Percentiles rank a stretch among this genome's conserved stretches.
These are phyloP conservation scores for Drosophila sulfurigaster DNA, from an alignment of 1,140 invertebrate genomes.

Conservation along the genomic window DNA sequence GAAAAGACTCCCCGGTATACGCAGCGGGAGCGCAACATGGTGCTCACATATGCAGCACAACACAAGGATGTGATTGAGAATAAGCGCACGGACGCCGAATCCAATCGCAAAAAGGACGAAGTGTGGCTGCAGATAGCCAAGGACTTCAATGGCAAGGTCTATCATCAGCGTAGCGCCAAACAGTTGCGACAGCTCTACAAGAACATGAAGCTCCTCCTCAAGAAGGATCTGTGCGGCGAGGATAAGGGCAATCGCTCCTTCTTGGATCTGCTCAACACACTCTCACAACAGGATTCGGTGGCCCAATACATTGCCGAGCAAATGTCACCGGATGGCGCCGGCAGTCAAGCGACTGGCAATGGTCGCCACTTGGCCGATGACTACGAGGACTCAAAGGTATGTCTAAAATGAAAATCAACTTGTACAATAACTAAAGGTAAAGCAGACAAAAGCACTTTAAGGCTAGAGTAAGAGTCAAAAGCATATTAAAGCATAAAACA, in stretches of 20 bases:
- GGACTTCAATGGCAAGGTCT: constrained; percentile 80
- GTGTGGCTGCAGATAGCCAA: constrained; percentile 84
- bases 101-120: constrained; percentile 83
- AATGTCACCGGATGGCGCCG: constrained; percentile 71
- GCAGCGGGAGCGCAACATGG: constrained; percentile 85
- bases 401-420: background rate
- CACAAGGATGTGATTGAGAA: constrained; percentile 84
- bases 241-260: constrained; percentile 76
- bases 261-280: constrained; percentile 79
- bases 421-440: too few relatives aligned
- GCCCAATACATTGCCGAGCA: constrained; percentile 78
- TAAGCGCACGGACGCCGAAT: constrained; percentile 84
- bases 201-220: constrained; percentile 82
- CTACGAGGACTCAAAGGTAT: constrained; percentile 79
- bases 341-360: constrained; percentile 45
- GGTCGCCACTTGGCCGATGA: constrained; percentile 67
- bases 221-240: constrained; percentile 82
- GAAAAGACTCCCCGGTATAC: constrained; percentile 85
- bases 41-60: constrained; percentile 80
- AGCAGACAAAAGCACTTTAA: too few relatives aligned
- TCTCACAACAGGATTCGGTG: constrained; percentile 76
- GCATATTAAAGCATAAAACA: too few relatives aligned
- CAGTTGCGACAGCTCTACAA: constrained; percentile 82
- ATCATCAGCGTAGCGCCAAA: constrained; percentile 81
- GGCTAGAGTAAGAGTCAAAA: too few relatives aligned